Percentiles rank a stretch among this genome's conserved stretches.
Conservation (phyloP, 2,888 invertebrate species). For the Dermolepida albohirtum region DNA sequence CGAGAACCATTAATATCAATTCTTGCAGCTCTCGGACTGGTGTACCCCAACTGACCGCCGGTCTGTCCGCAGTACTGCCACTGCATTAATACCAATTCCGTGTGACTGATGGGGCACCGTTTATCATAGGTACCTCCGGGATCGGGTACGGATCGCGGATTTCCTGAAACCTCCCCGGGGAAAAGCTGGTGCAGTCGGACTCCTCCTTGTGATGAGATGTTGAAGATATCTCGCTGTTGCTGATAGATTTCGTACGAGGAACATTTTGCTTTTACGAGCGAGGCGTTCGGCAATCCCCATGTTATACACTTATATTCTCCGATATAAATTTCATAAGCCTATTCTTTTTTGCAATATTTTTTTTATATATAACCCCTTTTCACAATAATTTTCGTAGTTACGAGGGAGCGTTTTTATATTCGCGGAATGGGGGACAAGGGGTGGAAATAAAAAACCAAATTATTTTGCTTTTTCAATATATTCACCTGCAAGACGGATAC, state of each 20-base stretch:
- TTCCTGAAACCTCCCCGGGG: constrained; percentile 59
- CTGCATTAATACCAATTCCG: constrained; percentile 66
- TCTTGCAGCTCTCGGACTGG: constrained; percentile 54
- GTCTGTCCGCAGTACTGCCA: constrained; percentile 62
- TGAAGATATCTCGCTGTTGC: constrained; percentile 21
- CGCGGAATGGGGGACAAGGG: no score
- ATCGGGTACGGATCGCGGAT: constrained; percentile 56
- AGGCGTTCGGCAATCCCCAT: constrained; percentile 11
- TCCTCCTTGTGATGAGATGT: constrained; percentile 15
- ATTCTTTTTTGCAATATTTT: not conserved
- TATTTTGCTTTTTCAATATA: no score
- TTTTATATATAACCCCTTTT: no score
- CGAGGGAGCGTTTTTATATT: no score
- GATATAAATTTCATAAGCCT: constrained; percentile 9
- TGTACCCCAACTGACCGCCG: constrained; percentile 57
- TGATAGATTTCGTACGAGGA: constrained; percentile 54
- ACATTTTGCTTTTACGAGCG: constrained; percentile 45
- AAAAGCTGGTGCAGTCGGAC: constrained; percentile 44
- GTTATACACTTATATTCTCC: constrained; percentile 4
- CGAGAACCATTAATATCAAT: constrained; percentile 65
- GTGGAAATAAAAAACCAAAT: no score
- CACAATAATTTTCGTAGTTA: no score
- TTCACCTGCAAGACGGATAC: no score
- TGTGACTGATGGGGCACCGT: constrained; percentile 64
- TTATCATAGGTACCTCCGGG: constrained; percentile 65